Evolutionary conservation across 2,113 vertebrate genomes (phyloP).

Genomic region (Heterocephalus glaber): DNA sequence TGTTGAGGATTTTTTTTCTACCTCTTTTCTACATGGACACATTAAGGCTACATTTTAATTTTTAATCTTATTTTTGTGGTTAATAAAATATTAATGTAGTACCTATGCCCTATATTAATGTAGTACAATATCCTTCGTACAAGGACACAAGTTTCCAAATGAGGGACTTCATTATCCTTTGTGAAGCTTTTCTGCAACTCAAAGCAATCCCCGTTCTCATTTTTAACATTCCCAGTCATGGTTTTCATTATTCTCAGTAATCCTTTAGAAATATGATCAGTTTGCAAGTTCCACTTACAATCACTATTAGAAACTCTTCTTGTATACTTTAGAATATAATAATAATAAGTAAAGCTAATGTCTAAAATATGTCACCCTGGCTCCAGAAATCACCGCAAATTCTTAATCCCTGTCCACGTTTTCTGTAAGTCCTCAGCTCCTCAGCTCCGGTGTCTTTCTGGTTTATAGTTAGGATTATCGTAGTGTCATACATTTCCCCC

Average conservation of each 20-base stretch:
- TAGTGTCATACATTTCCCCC: not conserved
- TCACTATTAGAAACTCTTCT: slow-evolving; percentile 29
- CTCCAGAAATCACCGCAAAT: not conserved
- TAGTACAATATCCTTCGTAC: not conserved
- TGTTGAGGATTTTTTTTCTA: not conserved
- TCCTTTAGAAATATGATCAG: not conserved
- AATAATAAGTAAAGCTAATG: slow-evolving; percentile 26
- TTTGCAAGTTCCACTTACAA: slow-evolving; percentile 26
- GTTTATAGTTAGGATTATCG: not conserved
- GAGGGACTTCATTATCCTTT: not conserved
- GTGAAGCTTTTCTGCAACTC: not conserved
- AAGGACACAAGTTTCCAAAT: not conserved
- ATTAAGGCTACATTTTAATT: not conserved
- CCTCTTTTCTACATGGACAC: not conserved
- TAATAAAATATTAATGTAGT: not conserved
- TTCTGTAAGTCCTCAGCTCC: not conserved
- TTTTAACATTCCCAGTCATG: not conserved
- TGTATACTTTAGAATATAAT: slow-evolving; percentile 15
- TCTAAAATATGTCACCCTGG: not conserved
- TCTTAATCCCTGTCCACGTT: not conserved
- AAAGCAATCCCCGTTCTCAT: not conserved
- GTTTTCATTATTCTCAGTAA: slow-evolving; percentile 20
- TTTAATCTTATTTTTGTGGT: slow-evolving; percentile 2
- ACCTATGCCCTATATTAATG: not conserved
- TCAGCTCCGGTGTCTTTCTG: not conserved